These are phyloP conservation scores for Argentina silus DNA, from an alignment of 2,797 vertebrate species.

Conservation along the genomic window DNA sequence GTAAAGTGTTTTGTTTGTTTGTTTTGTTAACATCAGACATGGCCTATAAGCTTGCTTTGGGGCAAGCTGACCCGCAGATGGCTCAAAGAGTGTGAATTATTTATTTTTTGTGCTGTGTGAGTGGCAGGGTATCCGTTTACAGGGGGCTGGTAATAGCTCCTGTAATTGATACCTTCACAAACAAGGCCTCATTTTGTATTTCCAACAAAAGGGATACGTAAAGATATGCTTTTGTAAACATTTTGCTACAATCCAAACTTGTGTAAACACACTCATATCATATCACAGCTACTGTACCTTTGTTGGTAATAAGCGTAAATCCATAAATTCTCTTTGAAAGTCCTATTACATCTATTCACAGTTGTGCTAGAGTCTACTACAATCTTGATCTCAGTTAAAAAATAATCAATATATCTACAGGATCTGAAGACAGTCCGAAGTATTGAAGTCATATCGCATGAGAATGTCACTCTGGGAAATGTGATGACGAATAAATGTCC, in stretches of 20 bases:
- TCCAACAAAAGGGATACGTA: slow-evolving; percentile 34
- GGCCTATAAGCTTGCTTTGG: slow-evolving; percentile 31
- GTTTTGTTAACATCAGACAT: no score
- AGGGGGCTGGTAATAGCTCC: slow-evolving; percentile 38
- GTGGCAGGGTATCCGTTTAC: slow-evolving; percentile 72
- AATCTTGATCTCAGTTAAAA: neutral
- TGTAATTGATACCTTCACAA: slow-evolving; percentile 52
- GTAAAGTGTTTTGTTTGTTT: no score
- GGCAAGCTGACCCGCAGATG: slow-evolving; percentile 57
- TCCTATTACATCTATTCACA: neutral
- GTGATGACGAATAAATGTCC: slow-evolving; percentile 39
- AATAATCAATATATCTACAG: neutral
- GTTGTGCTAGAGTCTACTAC: neutral
- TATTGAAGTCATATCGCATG: neutral
- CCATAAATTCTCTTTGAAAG: neutral
- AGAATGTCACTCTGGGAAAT: neutral
- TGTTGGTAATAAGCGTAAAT: slow-evolving; percentile 16
- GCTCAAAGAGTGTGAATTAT: slow-evolving; percentile 73
- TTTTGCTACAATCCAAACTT: slow-evolving; percentile 41
- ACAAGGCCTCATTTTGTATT: slow-evolving; percentile 43
- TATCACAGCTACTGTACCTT: slow-evolving; percentile 31
- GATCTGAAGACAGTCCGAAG: neutral
- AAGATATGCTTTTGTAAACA: slow-evolving; percentile 46
- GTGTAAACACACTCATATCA: slow-evolving; percentile 6
- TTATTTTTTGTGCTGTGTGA: slow-evolving; percentile 61